Evolutionary conservation across 1,140 invertebrate genomes (phyloP).

Genomic region (Philopotamus ludificatus): DNA sequence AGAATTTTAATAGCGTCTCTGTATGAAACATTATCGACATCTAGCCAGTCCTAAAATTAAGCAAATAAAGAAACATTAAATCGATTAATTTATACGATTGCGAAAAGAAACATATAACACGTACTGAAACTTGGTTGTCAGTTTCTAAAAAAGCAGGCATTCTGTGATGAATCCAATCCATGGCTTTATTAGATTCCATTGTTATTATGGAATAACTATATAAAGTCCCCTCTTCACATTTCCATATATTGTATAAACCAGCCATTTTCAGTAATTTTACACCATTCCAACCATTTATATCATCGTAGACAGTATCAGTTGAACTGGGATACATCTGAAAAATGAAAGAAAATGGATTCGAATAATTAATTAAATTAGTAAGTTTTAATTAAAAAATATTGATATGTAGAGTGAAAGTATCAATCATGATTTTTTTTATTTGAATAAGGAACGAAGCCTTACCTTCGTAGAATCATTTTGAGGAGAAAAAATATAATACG

Average conservation of each 20-base stretch:
- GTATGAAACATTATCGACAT: conserved; percentile 59
- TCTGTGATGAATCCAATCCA: conserved; percentile 76
- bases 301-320: conserved; percentile 56
- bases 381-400: neutral
- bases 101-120: conserved; percentile 34
- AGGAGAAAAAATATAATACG: conserved; percentile 73
- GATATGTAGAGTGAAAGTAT: too few species aligned
- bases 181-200: conserved; percentile 67
- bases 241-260: conserved; percentile 73
- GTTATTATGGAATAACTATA: conserved; percentile 80
- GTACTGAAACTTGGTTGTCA: conserved; percentile 67
- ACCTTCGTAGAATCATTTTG: conserved; percentile 54
- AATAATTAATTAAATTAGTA: neutral
- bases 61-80: neutral
- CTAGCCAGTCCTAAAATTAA: conserved; percentile 65
- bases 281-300: conserved; percentile 61
- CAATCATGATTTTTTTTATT: too few species aligned
- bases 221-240: conserved; percentile 59
- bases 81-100: too few species aligned
- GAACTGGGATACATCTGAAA: conserved; percentile 58
- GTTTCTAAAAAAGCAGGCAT: conserved; percentile 75
- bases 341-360: neutral
- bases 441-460: too few species aligned
- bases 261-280: conserved; percentile 71
- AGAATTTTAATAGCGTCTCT: conserved; percentile 58